Evolutionary conservation across 2,888 invertebrate species (phyloP).

Genomic region (Protonemura montana): DNA sequence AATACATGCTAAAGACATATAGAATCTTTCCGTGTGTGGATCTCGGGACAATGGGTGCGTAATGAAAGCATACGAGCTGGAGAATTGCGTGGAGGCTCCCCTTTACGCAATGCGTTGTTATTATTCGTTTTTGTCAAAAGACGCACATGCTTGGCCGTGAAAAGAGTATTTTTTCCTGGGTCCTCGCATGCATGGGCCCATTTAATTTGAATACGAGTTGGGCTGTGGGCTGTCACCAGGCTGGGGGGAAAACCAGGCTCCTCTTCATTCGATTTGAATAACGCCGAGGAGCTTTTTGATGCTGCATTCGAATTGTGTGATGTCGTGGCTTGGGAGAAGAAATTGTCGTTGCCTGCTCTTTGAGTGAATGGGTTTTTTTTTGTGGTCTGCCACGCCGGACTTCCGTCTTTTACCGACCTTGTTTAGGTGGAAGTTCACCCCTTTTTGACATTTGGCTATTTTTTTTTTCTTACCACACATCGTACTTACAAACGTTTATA

Average conservation of each 20-base stretch:
- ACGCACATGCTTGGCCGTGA: neutral
- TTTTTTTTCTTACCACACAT: too few species aligned
- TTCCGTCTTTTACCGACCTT: too few species aligned
- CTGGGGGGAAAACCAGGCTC: neutral
- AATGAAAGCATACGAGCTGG: too few species aligned
- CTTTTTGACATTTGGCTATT: too few species aligned
- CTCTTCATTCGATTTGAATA: neutral
- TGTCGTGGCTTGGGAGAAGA: too few species aligned
- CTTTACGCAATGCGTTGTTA: too few species aligned
- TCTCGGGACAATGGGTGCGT: constrained; percentile 27
- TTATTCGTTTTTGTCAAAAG: constrained; percentile 17
- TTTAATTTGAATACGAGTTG: constrained; percentile 44
- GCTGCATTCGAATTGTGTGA: neutral
- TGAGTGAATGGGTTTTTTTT: too few species aligned
- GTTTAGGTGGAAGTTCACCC: too few species aligned
- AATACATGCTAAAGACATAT: constrained; percentile 32
- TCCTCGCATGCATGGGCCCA: constrained; percentile 38
- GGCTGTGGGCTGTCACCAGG: constrained; percentile 22
- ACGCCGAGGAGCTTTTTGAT: neutral
- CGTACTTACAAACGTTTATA: too few species aligned
- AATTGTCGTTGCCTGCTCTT: too few species aligned
- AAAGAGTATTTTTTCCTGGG: neutral
- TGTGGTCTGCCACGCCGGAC: too few species aligned
- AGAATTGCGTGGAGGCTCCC: too few species aligned
- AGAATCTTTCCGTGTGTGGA: constrained; percentile 14